Conservation (phyloP, 23 tunicate genomes). For the Phallusia fumigata region DNA sequence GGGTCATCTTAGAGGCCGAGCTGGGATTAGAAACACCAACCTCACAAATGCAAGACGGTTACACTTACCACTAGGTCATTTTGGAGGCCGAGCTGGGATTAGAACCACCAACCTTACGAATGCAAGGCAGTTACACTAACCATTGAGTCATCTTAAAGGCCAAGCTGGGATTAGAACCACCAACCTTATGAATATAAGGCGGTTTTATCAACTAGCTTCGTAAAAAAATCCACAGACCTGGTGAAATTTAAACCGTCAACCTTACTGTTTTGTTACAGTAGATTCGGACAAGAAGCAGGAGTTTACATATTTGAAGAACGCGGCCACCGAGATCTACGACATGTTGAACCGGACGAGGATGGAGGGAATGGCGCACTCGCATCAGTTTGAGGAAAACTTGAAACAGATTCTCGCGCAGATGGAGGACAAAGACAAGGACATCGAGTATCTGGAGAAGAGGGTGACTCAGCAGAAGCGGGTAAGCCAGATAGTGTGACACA, state of each 20-base stretch:
- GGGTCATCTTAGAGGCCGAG: too few relatives aligned
- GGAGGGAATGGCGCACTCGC: slow-evolving; percentile 70
- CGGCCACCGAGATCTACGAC: slow-evolving; percentile 77
- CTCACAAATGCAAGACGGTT: too few relatives aligned
- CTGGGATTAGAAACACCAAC: too few relatives aligned
- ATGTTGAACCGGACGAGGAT: slow-evolving; percentile 52
- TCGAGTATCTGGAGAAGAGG: slow-evolving; percentile 47
- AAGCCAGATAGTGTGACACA: too few relatives aligned
- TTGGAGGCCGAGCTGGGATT: too few relatives aligned
- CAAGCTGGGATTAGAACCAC: too few relatives aligned
- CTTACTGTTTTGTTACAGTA: not conserved
- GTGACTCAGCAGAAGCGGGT: slow-evolving; percentile 38
- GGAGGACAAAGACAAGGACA: slow-evolving; percentile 45
- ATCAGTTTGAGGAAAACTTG: slow-evolving; percentile 67
- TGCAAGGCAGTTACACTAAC: too few relatives aligned
- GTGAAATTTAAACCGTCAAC: too few relatives aligned
- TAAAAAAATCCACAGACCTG: not conserved
- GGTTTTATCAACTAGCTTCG: not conserved
- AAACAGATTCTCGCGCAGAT: slow-evolving; percentile 39
- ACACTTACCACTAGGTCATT: too few relatives aligned
- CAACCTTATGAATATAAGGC: too few relatives aligned
- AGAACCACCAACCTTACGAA: too few relatives aligned
- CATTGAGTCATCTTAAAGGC: too few relatives aligned
- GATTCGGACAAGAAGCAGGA: slow-evolving; percentile 35
- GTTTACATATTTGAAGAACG: slow-evolving; percentile 65